Percentiles rank a stretch among this genome's conserved stretches.
Evolutionary conservation across 1,140 invertebrate genomes (phyloP).

Genomic region (Tachypleus tridentatus): DNA sequence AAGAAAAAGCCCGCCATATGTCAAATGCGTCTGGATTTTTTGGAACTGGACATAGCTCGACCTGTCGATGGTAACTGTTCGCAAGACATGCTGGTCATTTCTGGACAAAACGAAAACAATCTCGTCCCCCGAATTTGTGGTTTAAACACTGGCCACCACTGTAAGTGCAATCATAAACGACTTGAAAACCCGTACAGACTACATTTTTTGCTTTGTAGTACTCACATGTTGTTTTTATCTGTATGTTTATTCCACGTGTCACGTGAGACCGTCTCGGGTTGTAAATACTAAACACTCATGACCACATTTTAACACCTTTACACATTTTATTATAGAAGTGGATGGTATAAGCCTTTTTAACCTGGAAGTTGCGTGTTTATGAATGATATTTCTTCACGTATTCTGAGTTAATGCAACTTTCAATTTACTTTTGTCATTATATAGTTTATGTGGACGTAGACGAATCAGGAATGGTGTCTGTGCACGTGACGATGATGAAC

Average conservation of each 20-base stretch:
- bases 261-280: no score
- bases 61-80: slow-evolving; percentile 56
- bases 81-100: slow-evolving; percentile 54
- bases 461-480: slow-evolving; percentile 23
- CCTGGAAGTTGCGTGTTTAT: no score
- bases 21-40: slow-evolving; percentile 63
- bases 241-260: no score
- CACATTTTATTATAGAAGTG: no score
- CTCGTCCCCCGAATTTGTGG: slow-evolving; percentile 61
- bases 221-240: no score
- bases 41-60: slow-evolving; percentile 42
- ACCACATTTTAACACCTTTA: no score
- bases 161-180: slow-evolving; percentile 41
- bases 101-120: slow-evolving; percentile 51
- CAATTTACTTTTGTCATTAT: neutral
- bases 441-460: slow-evolving; percentile 25
- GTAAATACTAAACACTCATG: no score
- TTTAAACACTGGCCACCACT: slow-evolving; percentile 66
- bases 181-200: no score
- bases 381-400: no score
- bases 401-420: no score
- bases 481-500: slow-evolving; percentile 43
- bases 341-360: no score
- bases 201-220: no score
- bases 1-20: slow-evolving; percentile 41